These are phyloP conservation scores for Acronicta leporina DNA, from an alignment of 2,888 invertebrate genomes.

Conservation along the genomic window DNA sequence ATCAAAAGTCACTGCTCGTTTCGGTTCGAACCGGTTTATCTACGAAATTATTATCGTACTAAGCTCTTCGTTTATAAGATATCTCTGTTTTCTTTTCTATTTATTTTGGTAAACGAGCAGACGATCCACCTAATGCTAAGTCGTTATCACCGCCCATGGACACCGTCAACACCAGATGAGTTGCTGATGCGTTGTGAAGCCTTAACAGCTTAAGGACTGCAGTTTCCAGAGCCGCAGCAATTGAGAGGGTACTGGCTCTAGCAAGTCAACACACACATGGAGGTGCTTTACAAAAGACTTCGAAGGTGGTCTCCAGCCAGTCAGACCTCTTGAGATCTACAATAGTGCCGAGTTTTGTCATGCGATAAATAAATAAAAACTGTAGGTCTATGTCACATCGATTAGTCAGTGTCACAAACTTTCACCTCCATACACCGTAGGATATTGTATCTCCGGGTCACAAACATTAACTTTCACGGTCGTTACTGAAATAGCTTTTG, in stretches of 20 bases:
- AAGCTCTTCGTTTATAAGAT: slow-evolving; percentile 24
- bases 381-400: slow-evolving; percentile 68
- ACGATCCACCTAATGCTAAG: too few relatives aligned
- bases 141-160: too few relatives aligned
- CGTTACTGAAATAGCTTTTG: slow-evolving; percentile 70
- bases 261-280: too few relatives aligned
- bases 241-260: too few relatives aligned
- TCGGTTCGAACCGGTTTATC: slow-evolving; percentile 38
- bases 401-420: slow-evolving; percentile 82
- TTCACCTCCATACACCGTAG: slow-evolving; percentile 77
- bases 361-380: slow-evolving; percentile 64
- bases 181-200: too few relatives aligned
- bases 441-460: slow-evolving; percentile 75
- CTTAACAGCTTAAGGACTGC: too few relatives aligned
- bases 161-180: too few relatives aligned
- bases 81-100: too few relatives aligned
- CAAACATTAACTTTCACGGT: slow-evolving; percentile 75
- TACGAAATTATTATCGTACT: slow-evolving; percentile 32
- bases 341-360: slow-evolving; percentile 35
- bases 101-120: slow-evolving; percentile 16
- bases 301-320: too few relatives aligned
- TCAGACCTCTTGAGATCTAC: too few relatives aligned
- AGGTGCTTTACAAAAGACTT: too few relatives aligned
- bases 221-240: too few relatives aligned
- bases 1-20: slow-evolving; percentile 55